Evolutionary conservation across 2,888 invertebrate genomes (phyloP), one percentile per base, ranked within the genome.

Genomic region (Ochropleura plecta): DNA sequence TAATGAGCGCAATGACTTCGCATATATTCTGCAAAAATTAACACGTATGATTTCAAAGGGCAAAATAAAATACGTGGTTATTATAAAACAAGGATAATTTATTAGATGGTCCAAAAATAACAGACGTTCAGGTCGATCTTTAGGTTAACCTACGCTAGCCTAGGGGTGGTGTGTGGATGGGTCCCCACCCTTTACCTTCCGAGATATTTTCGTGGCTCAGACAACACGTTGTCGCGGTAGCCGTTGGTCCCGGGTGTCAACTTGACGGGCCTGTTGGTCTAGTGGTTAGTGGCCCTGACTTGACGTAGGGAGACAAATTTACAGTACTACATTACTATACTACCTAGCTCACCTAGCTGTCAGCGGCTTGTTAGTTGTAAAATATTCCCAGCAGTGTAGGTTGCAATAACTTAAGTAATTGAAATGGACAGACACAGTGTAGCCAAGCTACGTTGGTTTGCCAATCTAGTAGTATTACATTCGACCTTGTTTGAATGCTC

Each of bases 1-100:
- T 53, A 70, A 64, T 68, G 63, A 60, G 48, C 48, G 8, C 63
- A 64, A 75, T 76, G 76, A 79, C 81, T 81, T 81, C 0, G 57
- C 76, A 59, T 79, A 20, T 5, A 3, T 5, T 49, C 18, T 6
- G 12, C 14, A 18, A 7, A 77, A 73, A 51, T 59, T n/a, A 49
- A 79, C 65, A 73, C 60, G 53, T 57, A n/a, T 9, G 16, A 20
- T 10, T 42, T 14, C 4, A 20, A 49, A 66, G 10, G 8, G 1
- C n/a, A 20, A 44, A 49, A 53, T n/a, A 20, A n/a, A 68, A 40
- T 53, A 66, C 42, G 59, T 59, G 40, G 40, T 55, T 42, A 9
- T 57, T 59, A 20, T 8, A 16, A 5, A 70, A 57, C 20, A n/a
- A 12, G 57, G 4, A 20, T 57, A 16, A 40, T n/a, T 14, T 71